Percentiles rank a stretch among this genome's conserved stretches.
Evolutionary conservation across 2,888 invertebrate genomes (phyloP).

Genomic region (Aphidius colemani): DNA sequence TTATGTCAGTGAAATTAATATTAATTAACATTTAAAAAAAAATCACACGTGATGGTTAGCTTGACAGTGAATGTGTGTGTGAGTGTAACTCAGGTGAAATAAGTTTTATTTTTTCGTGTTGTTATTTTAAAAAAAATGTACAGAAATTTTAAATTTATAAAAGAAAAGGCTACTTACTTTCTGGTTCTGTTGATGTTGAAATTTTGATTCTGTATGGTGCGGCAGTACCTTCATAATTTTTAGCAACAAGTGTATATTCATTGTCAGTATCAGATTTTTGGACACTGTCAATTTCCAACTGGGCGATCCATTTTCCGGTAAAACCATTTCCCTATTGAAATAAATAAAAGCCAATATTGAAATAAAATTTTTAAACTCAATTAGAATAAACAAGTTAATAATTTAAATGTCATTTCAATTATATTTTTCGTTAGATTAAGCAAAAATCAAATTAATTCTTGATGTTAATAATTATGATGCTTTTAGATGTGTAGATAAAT

Average conservation of each 20-base stretch:
- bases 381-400: no score
- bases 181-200: conserved; percentile 69
- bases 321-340: conserved; percentile 64
- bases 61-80: conserved; percentile 6
- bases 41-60: conserved; percentile 1
- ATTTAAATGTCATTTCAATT: no score
- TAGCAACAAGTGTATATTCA: conserved; percentile 70
- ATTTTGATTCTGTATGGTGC: conserved; percentile 69
- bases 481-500: no score
- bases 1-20: conserved; percentile 24
- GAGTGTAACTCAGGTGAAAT: background rate
- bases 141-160: background rate
- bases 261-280: conserved; percentile 78
- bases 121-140: conserved; percentile 15
- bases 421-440: no score
- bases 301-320: conserved; percentile 68
- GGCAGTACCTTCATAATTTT: conserved; percentile 71
- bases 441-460: no score
- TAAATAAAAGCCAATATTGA: background rate
- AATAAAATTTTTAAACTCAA: no score
- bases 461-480: no score
- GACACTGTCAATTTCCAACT: conserved; percentile 70
- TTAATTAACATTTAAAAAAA: conserved; percentile 21
- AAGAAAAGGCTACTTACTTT: conserved; percentile 58
- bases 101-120: background rate